Evolutionary conservation across 1,140 invertebrate species (phyloP).

Genomic region (Matsumurasca onukii): DNA sequence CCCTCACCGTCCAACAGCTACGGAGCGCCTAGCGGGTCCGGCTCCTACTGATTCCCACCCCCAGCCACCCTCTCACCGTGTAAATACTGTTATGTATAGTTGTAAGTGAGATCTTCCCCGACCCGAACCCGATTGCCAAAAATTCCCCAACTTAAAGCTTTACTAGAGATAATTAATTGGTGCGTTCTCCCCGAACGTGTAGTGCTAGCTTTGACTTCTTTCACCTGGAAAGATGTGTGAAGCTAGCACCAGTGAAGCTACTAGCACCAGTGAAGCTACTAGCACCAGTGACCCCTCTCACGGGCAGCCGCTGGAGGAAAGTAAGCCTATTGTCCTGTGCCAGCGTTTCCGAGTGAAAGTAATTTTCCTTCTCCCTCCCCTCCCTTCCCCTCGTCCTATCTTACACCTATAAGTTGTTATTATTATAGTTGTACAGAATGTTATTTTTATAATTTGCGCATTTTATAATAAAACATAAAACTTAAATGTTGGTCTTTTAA

Average conservation of each 20-base stretch:
- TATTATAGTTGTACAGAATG: conserved; percentile 25
- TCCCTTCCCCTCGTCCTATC: conserved; percentile 10
- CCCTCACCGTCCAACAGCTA: conserved; percentile 38
- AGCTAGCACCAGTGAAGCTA: too few relatives aligned
- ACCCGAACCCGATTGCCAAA: too few relatives aligned
- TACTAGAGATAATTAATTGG: too few relatives aligned
- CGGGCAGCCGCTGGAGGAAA: too few relatives aligned
- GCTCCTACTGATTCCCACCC: conserved; percentile 23
- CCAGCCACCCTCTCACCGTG: too few relatives aligned
- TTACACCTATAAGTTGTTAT: background rate
- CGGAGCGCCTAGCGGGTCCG: conserved; percentile 17
- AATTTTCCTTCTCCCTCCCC: background rate
- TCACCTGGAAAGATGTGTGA: too few relatives aligned
- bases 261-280: too few relatives aligned
- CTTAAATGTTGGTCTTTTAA: background rate
- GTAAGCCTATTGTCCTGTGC: background rate
- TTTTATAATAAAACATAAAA: conserved; percentile 24
- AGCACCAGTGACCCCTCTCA: too few relatives aligned
- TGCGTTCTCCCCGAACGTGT: too few relatives aligned
- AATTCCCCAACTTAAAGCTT: too few relatives aligned
- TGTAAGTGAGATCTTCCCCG: background rate
- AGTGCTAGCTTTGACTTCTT: too few relatives aligned
- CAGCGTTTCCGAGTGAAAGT: conserved; percentile 6
- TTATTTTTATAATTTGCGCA: conserved; percentile 13
- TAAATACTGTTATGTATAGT: conserved; percentile 15